Conservation (phyloP, 1,140 invertebrate genomes). For the Conus ventricosus region DNA sequence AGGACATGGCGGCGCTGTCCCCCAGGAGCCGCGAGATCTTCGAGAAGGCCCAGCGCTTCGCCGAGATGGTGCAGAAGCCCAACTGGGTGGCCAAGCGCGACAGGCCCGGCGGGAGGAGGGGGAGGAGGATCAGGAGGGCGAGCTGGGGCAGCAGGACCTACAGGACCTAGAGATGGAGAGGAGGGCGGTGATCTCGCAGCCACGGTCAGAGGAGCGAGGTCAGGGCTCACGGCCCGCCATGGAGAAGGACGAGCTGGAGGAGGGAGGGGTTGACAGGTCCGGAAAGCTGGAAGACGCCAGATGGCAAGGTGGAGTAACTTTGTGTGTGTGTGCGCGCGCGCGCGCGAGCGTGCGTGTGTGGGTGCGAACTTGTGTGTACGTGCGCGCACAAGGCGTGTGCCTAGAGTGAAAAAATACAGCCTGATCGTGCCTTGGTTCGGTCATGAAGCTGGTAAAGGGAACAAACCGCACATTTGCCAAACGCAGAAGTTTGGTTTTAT, state of each 20-base stretch:
- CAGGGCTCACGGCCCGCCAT: background rate
- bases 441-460: too few species aligned
- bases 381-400: background rate
- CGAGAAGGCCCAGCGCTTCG: constrained; percentile 56
- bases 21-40: constrained; percentile 46
- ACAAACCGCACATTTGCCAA: too few species aligned
- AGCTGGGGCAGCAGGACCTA: constrained; percentile 44
- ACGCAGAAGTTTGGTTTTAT: too few species aligned
- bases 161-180: constrained; percentile 51
- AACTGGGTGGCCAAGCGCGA: constrained; percentile 51
- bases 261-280: background rate
- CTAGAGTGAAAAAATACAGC: too few species aligned
- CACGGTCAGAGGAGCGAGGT: constrained; percentile 45
- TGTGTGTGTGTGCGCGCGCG: background rate
- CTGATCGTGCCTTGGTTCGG: too few species aligned
- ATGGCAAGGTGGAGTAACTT: background rate
- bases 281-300: too few species aligned
- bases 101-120: constrained; percentile 14
- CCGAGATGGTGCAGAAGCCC: constrained; percentile 61
- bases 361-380: background rate
- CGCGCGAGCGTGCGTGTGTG: background rate
- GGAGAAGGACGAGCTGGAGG: background rate
- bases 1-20: constrained; percentile 19
- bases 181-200: constrained; percentile 51
- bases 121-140: constrained; percentile 13